These are phyloP conservation scores for Onychostruthus taczanowskii DNA, from an alignment of 2,113 vertebrate genomes.

Conservation along the genomic window DNA sequence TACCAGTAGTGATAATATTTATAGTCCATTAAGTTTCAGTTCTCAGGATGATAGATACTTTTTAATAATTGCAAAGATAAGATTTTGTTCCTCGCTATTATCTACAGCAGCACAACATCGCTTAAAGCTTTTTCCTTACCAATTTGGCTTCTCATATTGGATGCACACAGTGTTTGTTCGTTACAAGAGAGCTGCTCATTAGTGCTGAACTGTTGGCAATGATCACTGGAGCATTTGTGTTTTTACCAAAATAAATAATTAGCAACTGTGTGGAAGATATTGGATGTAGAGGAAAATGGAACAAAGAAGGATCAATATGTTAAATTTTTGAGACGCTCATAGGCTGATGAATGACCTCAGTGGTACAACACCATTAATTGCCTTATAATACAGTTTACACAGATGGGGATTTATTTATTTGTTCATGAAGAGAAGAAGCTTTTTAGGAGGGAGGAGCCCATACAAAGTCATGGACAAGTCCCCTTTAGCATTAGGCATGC, in stretches of 20 bases:
- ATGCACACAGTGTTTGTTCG: neutral
- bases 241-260: slow-evolving; percentile 54
- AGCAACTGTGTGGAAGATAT: neutral
- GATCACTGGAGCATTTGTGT: slow-evolving; percentile 24
- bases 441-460: neutral
- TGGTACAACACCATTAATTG: neutral
- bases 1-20: neutral
- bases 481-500: neutral
- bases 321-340: neutral
- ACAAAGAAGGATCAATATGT: slow-evolving; percentile 8
- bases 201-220: slow-evolving; percentile 9
- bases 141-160: neutral
- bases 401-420: neutral
- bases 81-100: neutral
- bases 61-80: neutral
- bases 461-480: neutral
- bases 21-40: neutral
- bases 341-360: neutral
- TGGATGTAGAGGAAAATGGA: neutral
- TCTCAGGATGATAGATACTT: neutral
- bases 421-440: neutral
- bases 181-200: slow-evolving; percentile 27
- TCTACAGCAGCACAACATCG: neutral
- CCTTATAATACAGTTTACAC: neutral
- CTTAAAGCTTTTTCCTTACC: neutral